phyloP scores from a whole-genome alignment of 2,888 invertebrate genomes.

The Endotricha flammealis region DNA sequence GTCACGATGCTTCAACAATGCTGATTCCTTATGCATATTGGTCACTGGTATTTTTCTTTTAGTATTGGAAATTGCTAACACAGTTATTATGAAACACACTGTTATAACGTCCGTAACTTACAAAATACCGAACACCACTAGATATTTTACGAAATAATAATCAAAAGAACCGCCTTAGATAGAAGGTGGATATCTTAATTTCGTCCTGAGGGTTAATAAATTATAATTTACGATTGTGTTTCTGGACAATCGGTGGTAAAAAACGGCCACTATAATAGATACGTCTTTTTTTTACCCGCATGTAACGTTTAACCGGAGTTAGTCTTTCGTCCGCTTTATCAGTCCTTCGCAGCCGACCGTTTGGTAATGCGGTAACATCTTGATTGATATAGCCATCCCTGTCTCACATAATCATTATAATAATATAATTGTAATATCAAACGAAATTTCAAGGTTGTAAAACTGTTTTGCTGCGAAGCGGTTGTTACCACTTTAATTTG shows the following conservation, averaged over 20 bases:
- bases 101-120: conserved; percentile 45
- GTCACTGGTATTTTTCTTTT: conserved; percentile 32
- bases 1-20: conserved; percentile 50
- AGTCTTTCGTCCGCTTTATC: conserved; percentile 50
- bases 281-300: conserved; percentile 69
- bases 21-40: conserved; percentile 33
- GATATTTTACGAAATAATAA: conserved; percentile 30
- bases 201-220: conserved; percentile 59
- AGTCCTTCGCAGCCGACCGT: conserved; percentile 34
- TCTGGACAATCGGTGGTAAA: conserved; percentile 52
- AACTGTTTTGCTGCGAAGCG: conserved; percentile 7
- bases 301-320: conserved; percentile 54
- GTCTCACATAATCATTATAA: conserved; percentile 31
- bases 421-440: conserved; percentile 16
- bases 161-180: conserved; percentile 64
- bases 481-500: conserved; percentile 9
- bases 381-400: conserved; percentile 46
- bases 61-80: conserved; percentile 5
- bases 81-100: conserved; percentile 2
- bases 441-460: conserved; percentile 10
- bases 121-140: conserved; percentile 52
- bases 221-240: conserved; percentile 74
- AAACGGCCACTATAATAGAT: conserved; percentile 68
- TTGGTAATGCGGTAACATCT: conserved; percentile 34
- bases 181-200: conserved; percentile 70